These are phyloP conservation scores for Zosterops borbonicus DNA, from an alignment of 2,113 vertebrate species.

Conservation along the genomic window DNA sequence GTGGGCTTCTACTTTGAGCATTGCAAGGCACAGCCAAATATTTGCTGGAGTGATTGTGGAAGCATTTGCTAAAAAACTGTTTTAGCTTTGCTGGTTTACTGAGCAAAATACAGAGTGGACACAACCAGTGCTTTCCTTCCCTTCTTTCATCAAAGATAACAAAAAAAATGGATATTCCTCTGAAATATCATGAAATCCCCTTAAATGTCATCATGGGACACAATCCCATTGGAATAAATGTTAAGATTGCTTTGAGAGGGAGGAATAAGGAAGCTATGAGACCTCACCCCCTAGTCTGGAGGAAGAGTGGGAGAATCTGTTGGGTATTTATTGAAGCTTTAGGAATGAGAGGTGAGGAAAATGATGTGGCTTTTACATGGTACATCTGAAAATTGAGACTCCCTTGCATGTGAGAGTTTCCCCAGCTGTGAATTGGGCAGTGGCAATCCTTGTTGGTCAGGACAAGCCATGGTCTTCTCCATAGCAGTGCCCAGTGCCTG, in stretches of 20 bases:
- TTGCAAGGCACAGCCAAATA: neutral
- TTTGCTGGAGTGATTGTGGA: neutral
- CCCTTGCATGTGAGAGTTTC: neutral
- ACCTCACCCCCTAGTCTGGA: neutral
- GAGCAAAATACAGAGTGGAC: neutral
- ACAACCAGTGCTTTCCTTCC: neutral
- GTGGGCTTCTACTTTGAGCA: neutral
- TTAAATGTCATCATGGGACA: neutral
- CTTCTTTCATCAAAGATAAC: neutral
- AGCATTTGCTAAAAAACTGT: neutral
- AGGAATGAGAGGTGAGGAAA: neutral
- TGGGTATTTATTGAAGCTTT: fast-evolving
- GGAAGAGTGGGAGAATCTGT: neutral
- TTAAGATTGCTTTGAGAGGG: neutral
- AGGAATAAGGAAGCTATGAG: neutral
- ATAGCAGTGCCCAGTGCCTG: neutral
- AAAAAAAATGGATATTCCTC: neutral
- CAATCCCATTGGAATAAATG: neutral
- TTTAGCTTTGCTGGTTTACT: neutral
- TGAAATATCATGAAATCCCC: neutral
- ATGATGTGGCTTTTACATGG: neutral
- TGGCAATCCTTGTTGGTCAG: neutral
- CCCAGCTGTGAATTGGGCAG: neutral
- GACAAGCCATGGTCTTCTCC: neutral
- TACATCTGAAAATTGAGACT: neutral